A percentile compares a stretch with the other conserved stretches of the same genome.
Evolutionary conservation across 2,797 vertebrate genomes (phyloP).

Genomic region (Cirrhinus molitorella): DNA sequence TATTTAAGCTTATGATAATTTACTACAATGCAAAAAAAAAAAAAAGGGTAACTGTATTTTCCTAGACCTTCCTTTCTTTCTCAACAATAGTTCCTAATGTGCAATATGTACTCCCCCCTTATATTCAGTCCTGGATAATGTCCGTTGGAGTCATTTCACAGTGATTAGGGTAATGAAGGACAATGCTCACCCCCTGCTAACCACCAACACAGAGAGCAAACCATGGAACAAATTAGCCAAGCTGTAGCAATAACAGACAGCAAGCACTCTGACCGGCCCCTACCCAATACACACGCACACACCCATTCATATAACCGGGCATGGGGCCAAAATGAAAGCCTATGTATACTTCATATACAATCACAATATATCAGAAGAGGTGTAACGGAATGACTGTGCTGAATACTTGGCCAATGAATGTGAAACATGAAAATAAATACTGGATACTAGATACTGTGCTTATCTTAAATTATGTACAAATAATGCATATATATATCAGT

Average conservation of each 20-base stretch:
- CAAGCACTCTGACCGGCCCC: conserved; percentile 24
- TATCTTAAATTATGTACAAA: not conserved
- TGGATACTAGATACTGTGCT: no score
- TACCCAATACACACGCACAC: conserved; percentile 19
- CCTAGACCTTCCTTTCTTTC: not conserved
- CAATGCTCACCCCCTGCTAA: conserved; percentile 59
- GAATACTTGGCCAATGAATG: not conserved
- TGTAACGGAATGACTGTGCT: not conserved
- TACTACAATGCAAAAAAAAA: not conserved
- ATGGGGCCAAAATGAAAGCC: not conserved
- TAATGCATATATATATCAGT: no score
- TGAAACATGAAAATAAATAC: no score
- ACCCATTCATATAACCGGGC: not conserved
- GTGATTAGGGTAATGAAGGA: conserved; percentile 71
- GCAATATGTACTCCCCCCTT: not conserved
- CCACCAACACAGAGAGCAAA: conserved; percentile 55
- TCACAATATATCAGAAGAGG: not conserved
- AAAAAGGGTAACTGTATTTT: no score
- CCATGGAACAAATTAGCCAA: conserved; percentile 67
- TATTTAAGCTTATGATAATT: not conserved
- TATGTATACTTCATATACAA: not conserved
- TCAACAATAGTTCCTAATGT: conserved; percentile 4
- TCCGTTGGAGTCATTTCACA: conserved; percentile 69
- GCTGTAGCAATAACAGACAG: conserved; percentile 56
- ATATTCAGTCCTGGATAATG: conserved; percentile 44